phyloP scores from a whole-genome alignment of 2,888 invertebrate species.

The Xanthorhoe spadicearia region DNA sequence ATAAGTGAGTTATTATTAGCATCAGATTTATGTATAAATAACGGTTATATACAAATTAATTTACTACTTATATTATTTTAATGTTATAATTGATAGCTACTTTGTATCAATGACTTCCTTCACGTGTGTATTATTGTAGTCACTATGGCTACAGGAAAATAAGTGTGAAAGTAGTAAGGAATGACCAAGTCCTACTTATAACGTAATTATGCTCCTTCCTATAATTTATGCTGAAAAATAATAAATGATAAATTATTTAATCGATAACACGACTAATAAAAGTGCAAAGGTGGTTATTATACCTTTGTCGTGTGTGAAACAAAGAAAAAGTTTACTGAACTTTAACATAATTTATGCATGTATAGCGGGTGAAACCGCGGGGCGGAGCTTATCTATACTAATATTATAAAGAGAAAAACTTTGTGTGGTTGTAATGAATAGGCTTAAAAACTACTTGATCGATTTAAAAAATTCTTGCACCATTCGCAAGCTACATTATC shows the following conservation, averaged over 20 bases:
- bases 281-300: not conserved
- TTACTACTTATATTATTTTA: too few species aligned
- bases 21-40: too few species aligned
- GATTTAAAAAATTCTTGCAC: too few species aligned
- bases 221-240: constrained; percentile 1
- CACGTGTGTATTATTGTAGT: constrained; percentile 3
- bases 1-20: too few species aligned
- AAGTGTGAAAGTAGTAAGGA: not conserved
- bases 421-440: too few species aligned
- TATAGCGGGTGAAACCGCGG: too few species aligned
- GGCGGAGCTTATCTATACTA: too few species aligned
- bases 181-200: not conserved
- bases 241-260: not conserved
- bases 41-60: too few species aligned
- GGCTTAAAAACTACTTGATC: too few species aligned
- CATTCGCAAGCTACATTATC: too few species aligned
- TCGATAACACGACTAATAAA: not conserved
- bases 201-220: not conserved
- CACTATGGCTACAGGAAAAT: constrained; percentile 8
- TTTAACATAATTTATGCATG: not conserved
- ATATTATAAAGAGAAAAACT: too few species aligned
- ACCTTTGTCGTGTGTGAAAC: not conserved
- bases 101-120: not conserved
- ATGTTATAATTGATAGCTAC: not conserved
- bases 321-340: not conserved